These are phyloP conservation scores for Montipora capitata DNA, from an alignment of 92 coral and sea anemone species.

Conservation along the genomic window DNA sequence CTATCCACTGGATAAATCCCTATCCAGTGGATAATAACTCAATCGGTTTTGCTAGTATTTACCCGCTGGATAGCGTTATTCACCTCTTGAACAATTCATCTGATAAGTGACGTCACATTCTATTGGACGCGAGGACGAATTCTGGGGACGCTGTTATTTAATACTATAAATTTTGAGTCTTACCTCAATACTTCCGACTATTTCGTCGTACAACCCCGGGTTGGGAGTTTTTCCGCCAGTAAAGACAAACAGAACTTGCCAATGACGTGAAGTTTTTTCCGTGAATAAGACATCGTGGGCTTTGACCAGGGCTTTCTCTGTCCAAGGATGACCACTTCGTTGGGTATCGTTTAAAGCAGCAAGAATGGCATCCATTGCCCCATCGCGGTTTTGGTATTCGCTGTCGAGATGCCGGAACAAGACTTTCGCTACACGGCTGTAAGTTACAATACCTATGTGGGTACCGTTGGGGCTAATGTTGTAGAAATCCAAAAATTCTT, in stretches of 20 bases:
- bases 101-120: too few relatives aligned
- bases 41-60: too few relatives aligned
- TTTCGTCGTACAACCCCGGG: slow-evolving; percentile 3
- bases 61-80: too few relatives aligned
- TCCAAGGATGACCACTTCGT: not conserved
- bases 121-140: too few relatives aligned
- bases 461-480: not conserved
- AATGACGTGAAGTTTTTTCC: not conserved
- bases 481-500: not conserved
- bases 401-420: not conserved
- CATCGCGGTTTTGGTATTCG: slow-evolving; percentile 1
- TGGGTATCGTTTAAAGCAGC: not conserved
- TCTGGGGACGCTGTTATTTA: too few relatives aligned
- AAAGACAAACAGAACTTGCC: slow-evolving; percentile 9
- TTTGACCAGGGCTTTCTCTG: slow-evolving; percentile 9
- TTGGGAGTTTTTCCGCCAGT: slow-evolving; percentile 1
- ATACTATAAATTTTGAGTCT: not conserved
- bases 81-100: too few relatives aligned
- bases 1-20: too few relatives aligned
- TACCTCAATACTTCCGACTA: slow-evolving; percentile 2
- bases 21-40: too few relatives aligned
- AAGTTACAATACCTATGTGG: slow-evolving; percentile 2
- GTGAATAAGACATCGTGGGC: slow-evolving; percentile 4
- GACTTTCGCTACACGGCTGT: not conserved
- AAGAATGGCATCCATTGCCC: not conserved